A percentile compares a stretch with the other conserved stretches of the same genome.
These are phyloP conservation scores for Uria aalge DNA, from an alignment of 2,113 vertebrate species.

Conservation along the genomic window DNA sequence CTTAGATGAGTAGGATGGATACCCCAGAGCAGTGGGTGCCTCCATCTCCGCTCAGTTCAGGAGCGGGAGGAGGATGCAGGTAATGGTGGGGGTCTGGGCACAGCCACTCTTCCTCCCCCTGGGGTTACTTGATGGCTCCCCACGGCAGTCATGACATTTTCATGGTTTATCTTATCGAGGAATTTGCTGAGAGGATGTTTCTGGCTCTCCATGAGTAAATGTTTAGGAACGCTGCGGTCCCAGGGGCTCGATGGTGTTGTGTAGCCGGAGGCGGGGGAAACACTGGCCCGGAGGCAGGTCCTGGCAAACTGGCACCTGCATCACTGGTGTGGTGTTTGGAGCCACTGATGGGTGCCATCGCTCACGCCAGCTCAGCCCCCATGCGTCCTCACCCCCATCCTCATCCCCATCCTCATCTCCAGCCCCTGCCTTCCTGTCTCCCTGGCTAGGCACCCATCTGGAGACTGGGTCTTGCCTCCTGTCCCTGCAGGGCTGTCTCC, in stretches of 20 bases:
- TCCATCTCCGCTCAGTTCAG: neutral
- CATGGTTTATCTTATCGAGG: neutral
- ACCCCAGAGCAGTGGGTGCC: fast-evolving
- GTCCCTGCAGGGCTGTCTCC: neutral
- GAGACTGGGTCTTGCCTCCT: neutral
- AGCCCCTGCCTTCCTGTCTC: fast-evolving
- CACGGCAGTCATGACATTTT: neutral
- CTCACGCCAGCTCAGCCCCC: fast-evolving
- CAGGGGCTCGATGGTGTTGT: neutral
- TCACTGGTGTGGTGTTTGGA: neutral
- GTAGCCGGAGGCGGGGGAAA: neutral
- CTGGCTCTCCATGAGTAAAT: slow-evolving; percentile 9
- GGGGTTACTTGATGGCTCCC: neutral
- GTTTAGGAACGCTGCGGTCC: neutral
- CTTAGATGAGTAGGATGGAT: neutral
- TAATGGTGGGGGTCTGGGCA: neutral
- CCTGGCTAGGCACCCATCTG: fast-evolving
- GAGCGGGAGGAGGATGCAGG: neutral
- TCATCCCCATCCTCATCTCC: too few relatives aligned
- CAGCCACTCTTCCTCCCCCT: fast-evolving
- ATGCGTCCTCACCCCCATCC: neutral
- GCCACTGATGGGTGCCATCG: neutral
- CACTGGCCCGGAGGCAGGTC: fast-evolving
- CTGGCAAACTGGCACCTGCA: neutral
- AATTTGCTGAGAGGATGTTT: slow-evolving; percentile 19